Base-by-base conservation (phyloP, 2,113 vertebrate species). In the Siniperca knerii region DNA sequence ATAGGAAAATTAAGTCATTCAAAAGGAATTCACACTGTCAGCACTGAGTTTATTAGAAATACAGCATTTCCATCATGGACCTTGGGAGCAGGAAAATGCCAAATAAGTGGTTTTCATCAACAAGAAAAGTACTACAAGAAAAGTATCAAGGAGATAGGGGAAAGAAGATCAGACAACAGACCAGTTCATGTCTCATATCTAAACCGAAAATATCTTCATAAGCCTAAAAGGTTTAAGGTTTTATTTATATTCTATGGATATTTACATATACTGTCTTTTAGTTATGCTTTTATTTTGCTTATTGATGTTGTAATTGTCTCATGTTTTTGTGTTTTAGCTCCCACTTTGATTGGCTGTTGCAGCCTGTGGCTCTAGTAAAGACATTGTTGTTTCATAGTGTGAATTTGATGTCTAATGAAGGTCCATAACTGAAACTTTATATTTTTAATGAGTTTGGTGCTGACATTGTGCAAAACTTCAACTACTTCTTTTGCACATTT, bases 41-140 rank as follows among this genome's bases (percentile, higher is more conserved):
- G 12, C 46, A 52, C n/a, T 10, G 52, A 48, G 69, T 66, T 82
- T 55, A 54, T 73, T 8, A 37, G 40, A 58, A 79, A 60, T 8
- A 2, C 20, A 42, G 7, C 1, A 1, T 23, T 37, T 72, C 33
- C 10, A 29, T 18, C 0, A 2, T 35, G n/a, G 37, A 69, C 5
- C 6, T 44, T 13, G 4, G 61, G 57, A 11, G 3, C 16, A 23
- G 13, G 20, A 13, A 74, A 29, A 75, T 46, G 25, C 21, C 42
- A 48, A 74, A 75, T 3, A 37, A 15, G 10, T 4, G 23, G 40
- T 84, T 71, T 55, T 80, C 42, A 55, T 61, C 33, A 40, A 54
- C 33, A 21, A 33, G 40, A 77, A 54, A 83, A 69, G 37, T 72
- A 29, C 15, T 7, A 33, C 1, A 29, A 48, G 21, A 33, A 46